Evolutionary conservation across 2,888 invertebrate species (phyloP).

Genomic region (Zonitis immaculata): DNA sequence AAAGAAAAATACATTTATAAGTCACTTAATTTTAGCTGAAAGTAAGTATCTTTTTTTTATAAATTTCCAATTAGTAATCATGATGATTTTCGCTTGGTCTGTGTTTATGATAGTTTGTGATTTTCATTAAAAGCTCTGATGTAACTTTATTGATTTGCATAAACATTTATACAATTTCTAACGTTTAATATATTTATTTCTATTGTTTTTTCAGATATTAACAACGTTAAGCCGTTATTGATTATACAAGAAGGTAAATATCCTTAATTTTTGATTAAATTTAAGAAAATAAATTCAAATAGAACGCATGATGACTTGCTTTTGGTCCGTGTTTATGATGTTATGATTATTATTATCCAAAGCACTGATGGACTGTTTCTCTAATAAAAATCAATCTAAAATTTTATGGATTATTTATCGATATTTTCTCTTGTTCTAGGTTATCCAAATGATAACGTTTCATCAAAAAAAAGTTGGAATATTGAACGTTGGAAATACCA

Average conservation of each 20-base stretch:
- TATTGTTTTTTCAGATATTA: not conserved
- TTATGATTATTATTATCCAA: constrained; percentile 30
- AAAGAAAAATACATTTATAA: too few relatives aligned
- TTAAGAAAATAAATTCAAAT: too few relatives aligned
- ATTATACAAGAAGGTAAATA: too few relatives aligned
- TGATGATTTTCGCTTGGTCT: constrained; percentile 42
- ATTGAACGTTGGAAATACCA: too few relatives aligned
- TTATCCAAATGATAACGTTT: too few relatives aligned
- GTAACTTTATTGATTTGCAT: not conserved
- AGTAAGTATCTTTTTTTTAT: not conserved
- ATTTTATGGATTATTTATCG: not conserved
- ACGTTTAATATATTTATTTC: too few relatives aligned
- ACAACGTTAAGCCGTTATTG: too few relatives aligned
- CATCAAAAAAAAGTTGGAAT: too few relatives aligned
- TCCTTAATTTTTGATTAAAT: too few relatives aligned
- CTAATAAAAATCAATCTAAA: not conserved
- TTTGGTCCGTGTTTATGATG: constrained; percentile 49
- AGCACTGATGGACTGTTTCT: constrained; percentile 22
- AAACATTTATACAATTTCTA: too few relatives aligned
- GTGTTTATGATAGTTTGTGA: constrained; percentile 45
- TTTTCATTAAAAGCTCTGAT: constrained; percentile 30
- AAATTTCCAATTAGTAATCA: not conserved
- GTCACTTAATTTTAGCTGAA: too few relatives aligned
- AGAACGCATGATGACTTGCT: constrained; percentile 31
- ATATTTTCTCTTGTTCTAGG: not conserved